Percentiles rank a stretch among this genome's conserved stretches.
phyloP scores from a whole-genome alignment of 2,888 invertebrate species.

The Meta bourneti region DNA sequence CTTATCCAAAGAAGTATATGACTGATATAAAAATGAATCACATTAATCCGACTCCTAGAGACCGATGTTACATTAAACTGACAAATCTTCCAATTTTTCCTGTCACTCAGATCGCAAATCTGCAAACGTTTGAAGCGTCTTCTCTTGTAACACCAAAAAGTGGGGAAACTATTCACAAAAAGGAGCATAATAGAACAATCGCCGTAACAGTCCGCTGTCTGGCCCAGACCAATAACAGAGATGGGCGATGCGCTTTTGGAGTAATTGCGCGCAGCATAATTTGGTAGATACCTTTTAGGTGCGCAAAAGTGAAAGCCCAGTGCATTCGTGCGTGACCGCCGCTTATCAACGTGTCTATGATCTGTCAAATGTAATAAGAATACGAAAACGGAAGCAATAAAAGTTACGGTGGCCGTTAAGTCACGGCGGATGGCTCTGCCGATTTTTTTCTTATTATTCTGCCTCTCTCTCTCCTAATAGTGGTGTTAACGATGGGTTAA shows the following conservation, averaged over 20 bases:
- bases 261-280: neutral
- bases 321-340: constrained; percentile 29
- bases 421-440: constrained; percentile 33
- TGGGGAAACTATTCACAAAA: too few species aligned
- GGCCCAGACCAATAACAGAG: too few species aligned
- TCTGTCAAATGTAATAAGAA: constrained; percentile 39
- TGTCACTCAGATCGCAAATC: too few species aligned
- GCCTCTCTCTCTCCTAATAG: constrained; percentile 7
- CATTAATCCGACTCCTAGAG: too few species aligned
- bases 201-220: neutral
- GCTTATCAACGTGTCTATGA: constrained; percentile 40
- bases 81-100: too few species aligned
- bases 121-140: too few species aligned
- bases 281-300: neutral
- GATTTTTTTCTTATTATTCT: neutral
- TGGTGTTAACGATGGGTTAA: constrained; percentile 51
- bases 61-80: too few species aligned
- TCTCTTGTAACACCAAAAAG: too few species aligned
- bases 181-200: neutral
- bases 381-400: constrained; percentile 35
- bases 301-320: constrained; percentile 2
- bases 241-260: neutral
- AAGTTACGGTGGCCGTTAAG: constrained; percentile 59
- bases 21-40: too few species aligned
- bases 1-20: too few species aligned